Conservation (phyloP, 2,797 vertebrate species). For the Sebastes cheni region DNA sequence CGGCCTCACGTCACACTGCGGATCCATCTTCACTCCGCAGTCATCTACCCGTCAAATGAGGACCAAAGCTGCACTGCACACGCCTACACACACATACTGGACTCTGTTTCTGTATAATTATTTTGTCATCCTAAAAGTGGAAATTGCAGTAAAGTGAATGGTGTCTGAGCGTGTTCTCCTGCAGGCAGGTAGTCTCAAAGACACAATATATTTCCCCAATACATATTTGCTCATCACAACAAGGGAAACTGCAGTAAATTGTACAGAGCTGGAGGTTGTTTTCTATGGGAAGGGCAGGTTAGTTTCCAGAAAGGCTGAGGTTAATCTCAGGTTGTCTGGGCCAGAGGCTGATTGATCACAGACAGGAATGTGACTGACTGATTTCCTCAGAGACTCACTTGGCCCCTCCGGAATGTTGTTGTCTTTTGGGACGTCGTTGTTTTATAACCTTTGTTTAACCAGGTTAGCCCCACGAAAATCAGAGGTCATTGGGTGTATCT, state of each 20-base stretch:
- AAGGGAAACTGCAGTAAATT: conserved; percentile 22
- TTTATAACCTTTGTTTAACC: conserved; percentile 69
- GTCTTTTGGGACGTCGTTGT: conserved; percentile 67
- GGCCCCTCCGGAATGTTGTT: conserved; percentile 75
- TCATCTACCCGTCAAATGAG: conserved; percentile 15
- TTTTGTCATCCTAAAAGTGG: conserved; percentile 45
- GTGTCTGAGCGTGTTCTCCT: conserved; percentile 11
- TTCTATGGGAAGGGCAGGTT: conserved; percentile 55
- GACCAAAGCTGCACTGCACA: conserved; percentile 6
- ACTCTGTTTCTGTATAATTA: conserved; percentile 45
- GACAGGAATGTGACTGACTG: conserved; percentile 78
- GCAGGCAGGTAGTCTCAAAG: conserved; percentile 15
- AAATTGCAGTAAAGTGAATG: conserved; percentile 37
- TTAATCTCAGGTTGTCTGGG: conserved; percentile 75
- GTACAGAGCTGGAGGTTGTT: conserved; percentile 29
- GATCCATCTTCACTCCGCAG: conserved; percentile 26
- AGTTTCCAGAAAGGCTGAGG: conserved; percentile 61
- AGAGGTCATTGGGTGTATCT: not conserved
- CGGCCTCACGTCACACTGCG: conserved; percentile 40
- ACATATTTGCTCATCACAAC: conserved; percentile 42
- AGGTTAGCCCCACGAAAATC: conserved; percentile 34
- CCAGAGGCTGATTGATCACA: conserved; percentile 81
- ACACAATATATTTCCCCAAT: conserved; percentile 12
- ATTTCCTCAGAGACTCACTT: conserved; percentile 75
- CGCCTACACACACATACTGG: not conserved